phyloP scores from a whole-genome alignment of 2,888 invertebrate genomes.

The Epirrhoe alternata region DNA sequence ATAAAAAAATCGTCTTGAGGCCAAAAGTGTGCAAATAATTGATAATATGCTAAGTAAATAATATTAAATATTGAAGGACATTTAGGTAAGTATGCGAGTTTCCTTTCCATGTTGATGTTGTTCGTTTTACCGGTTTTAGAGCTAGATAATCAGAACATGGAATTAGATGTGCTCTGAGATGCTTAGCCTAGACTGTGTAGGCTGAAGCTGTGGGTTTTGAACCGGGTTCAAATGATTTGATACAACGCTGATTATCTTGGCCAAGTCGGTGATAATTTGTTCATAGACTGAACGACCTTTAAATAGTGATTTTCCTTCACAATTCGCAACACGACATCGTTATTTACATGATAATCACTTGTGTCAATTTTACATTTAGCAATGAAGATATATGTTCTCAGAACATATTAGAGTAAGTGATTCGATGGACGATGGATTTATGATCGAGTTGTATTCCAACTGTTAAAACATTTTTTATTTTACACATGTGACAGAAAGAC shows the following conservation, averaged over 20 bases:
- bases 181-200: slow-evolving; percentile 21
- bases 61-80: too few relatives aligned
- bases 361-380: slow-evolving; percentile 33
- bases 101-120: neutral
- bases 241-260: slow-evolving; percentile 15
- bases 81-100: neutral
- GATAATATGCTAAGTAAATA: too few relatives aligned
- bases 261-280: slow-evolving; percentile 32
- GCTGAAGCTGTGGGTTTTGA: slow-evolving; percentile 7
- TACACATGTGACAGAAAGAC: neutral
- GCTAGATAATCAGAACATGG: neutral
- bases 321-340: slow-evolving; percentile 49
- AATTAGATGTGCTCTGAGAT: neutral
- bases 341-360: slow-evolving; percentile 56
- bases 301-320: slow-evolving; percentile 47
- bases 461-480: neutral
- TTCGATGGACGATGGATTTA: neutral
- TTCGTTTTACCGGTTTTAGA: neutral
- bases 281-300: slow-evolving; percentile 44
- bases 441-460: neutral
- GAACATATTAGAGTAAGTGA: slow-evolving; percentile 5
- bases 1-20: too few relatives aligned
- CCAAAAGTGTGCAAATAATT: too few relatives aligned
- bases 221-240: slow-evolving; percentile 4
- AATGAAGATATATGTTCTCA: neutral